A percentile compares a stretch with the other conserved stretches of the same genome.
phyloP scores from a whole-genome alignment of 2,888 invertebrate species.

The Bellardia bayeri region DNA sequence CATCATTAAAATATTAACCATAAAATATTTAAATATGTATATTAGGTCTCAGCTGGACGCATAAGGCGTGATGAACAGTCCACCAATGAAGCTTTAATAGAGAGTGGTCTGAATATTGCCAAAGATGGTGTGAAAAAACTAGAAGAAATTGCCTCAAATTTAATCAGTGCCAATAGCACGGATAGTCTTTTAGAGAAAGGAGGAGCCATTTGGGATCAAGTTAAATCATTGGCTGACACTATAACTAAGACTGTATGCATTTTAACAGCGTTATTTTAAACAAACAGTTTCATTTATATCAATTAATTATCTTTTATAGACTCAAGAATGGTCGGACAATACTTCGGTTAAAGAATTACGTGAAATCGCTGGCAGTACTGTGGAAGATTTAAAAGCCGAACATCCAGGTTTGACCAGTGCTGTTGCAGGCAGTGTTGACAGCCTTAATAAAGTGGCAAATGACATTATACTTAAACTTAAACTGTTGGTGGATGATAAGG shows the following conservation, averaged over 20 bases:
- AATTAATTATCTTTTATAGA: background rate
- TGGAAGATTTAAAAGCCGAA: background rate
- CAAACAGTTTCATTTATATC: background rate
- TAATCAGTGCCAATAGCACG: background rate
- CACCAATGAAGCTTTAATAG: background rate
- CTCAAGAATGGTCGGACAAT: conserved; percentile 35
- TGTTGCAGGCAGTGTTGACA: background rate
- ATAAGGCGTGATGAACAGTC: background rate
- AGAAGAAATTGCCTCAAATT: conserved; percentile 23
- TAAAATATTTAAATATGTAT: background rate
- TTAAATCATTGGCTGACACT: background rate
- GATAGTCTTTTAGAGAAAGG: background rate
- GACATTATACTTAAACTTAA: conserved; percentile 23
- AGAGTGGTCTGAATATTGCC: conserved; percentile 9
- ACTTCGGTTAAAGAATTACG: conserved; percentile 18
- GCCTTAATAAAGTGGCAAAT: conserved; percentile 6
- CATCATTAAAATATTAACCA: background rate
- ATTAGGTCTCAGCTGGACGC: conserved; percentile 1
- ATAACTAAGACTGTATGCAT: conserved; percentile 13
- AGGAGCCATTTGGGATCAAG: background rate
- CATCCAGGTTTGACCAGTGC: conserved; percentile 6
- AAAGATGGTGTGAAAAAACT: conserved; percentile 28
- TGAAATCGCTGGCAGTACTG: conserved; percentile 11
- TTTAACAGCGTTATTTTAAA: background rate
- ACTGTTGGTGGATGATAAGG: conserved; percentile 21